phyloP scores from a whole-genome alignment of 2,113 vertebrate species.

The Ochotona princeps region DNA sequence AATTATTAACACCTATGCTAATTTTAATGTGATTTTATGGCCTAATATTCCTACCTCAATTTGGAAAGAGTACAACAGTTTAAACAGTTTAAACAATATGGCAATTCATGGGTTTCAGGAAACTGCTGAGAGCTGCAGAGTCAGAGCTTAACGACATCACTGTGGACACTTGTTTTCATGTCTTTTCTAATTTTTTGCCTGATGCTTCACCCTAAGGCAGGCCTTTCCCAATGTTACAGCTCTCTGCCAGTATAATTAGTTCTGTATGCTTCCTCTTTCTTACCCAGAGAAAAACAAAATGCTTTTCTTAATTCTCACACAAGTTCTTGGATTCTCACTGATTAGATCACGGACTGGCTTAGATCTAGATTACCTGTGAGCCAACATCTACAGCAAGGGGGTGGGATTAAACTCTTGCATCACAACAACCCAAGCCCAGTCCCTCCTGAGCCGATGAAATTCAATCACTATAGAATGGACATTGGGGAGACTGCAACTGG shows the following conservation, averaged over 20 bases:
- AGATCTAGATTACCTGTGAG: not conserved
- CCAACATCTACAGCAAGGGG: not conserved
- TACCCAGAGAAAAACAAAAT: not conserved
- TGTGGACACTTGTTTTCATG: not conserved
- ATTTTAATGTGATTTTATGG: slow-evolving; percentile 30
- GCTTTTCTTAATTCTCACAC: not conserved
- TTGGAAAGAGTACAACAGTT: not conserved
- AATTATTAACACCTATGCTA: not conserved
- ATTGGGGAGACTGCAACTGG: not conserved
- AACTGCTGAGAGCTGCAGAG: not conserved
- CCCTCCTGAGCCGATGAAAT: not conserved
- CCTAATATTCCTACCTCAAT: not conserved
- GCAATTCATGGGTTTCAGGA: not conserved
- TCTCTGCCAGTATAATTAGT: not conserved
- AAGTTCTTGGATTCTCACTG: not conserved
- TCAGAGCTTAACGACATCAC: not conserved
- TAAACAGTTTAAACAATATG: not conserved
- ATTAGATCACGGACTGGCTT: not conserved
- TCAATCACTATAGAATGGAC: not conserved
- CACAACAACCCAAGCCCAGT: not conserved
- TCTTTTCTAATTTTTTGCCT: not conserved
- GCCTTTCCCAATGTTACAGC: not conserved
- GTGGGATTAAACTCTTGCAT: not conserved
- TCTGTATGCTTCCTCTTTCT: not conserved
- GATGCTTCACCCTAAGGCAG: not conserved